A percentile compares a stretch with the other conserved stretches of the same genome.
Evolutionary conservation across 2,113 vertebrate genomes (phyloP).

Genomic region (Pampusana beccarii): DNA sequence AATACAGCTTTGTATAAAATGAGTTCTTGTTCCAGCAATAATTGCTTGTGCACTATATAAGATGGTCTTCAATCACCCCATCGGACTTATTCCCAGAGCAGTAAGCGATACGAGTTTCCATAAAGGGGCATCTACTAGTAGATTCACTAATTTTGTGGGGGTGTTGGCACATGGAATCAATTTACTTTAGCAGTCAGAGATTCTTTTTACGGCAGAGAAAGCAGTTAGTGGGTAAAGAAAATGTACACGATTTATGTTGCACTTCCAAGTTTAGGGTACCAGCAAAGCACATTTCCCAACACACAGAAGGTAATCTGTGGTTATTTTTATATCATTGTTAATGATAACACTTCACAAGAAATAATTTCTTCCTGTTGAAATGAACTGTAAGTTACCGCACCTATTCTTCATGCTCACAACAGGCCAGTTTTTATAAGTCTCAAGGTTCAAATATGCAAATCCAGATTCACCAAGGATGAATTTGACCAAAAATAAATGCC

Average conservation of each 20-base stretch:
- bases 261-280: neutral
- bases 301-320: neutral
- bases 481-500: neutral
- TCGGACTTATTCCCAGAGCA: constrained; percentile 38
- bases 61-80: constrained; percentile 35
- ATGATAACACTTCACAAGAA: neutral
- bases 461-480: neutral
- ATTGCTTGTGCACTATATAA: neutral
- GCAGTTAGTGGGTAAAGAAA: constrained; percentile 11
- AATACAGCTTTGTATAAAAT: constrained; percentile 56
- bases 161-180: constrained; percentile 23
- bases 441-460: neutral
- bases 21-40: constrained; percentile 36
- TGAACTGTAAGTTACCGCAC: neutral
- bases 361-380: neutral
- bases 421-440: neutral
- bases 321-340: neutral
- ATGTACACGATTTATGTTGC: neutral
- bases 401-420: neutral
- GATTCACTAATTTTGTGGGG: neutral
- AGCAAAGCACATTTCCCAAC: neutral
- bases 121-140: neutral
- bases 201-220: constrained; percentile 34
- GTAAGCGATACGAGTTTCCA: neutral
- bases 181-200: constrained; percentile 23